Conservation (phyloP, 2,888 invertebrate genomes). For the Eilema griseolum region DNA sequence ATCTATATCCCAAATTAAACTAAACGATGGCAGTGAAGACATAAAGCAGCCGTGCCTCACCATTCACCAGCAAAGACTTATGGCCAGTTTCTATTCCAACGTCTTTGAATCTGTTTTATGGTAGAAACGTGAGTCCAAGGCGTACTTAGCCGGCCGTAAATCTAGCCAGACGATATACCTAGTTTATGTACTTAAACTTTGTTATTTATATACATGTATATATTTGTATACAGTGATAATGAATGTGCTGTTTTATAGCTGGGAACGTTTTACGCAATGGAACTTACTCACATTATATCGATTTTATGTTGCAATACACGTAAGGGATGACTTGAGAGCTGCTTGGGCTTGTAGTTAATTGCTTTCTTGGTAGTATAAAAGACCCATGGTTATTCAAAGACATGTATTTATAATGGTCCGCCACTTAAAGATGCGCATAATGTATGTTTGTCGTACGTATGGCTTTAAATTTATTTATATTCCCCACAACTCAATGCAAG, state of each 20-base stretch:
- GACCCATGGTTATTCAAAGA: too few species aligned
- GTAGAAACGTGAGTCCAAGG: conserved; percentile 74
- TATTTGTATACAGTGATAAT: conserved; percentile 16
- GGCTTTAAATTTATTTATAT: too few species aligned
- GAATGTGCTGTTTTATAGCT: conserved; percentile 12
- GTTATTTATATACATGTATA: conserved; percentile 18
- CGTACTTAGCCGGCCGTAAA: conserved; percentile 71
- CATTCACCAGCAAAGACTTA: conserved; percentile 47
- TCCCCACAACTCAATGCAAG: too few species aligned
- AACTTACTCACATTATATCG: not conserved
- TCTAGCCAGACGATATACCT: conserved; percentile 57
- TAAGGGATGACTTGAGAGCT: too few species aligned
- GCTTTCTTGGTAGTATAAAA: too few species aligned
- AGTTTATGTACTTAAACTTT: conserved; percentile 46
- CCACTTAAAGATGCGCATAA: too few species aligned
- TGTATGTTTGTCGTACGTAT: too few species aligned
- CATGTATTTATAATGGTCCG: too few species aligned
- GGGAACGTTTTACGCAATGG: not conserved
- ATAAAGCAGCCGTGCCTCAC: conserved; percentile 40
- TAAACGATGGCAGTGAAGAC: conserved; percentile 45
- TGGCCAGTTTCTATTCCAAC: conserved; percentile 40
- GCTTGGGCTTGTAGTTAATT: too few species aligned
- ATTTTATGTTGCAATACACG: not conserved
- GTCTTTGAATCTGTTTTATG: conserved; percentile 78
- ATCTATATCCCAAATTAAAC: conserved; percentile 14